Evolutionary conservation across 2,797 vertebrate genomes (phyloP).

Genomic region (Sylvia borin): DNA sequence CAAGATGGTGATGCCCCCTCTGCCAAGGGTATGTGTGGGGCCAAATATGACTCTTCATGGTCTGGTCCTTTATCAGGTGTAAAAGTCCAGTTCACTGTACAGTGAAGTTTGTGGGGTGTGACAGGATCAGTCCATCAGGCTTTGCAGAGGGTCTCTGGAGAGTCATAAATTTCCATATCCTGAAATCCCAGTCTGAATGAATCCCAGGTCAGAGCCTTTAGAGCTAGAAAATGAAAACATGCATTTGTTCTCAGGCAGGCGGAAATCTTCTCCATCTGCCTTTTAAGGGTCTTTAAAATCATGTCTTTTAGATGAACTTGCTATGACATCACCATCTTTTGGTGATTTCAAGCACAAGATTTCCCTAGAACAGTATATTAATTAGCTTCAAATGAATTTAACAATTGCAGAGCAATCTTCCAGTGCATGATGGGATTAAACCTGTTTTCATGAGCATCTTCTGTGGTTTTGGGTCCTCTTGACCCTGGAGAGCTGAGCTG

Average conservation of each 20-base stretch:
- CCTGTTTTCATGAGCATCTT: neutral
- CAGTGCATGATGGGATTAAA: neutral
- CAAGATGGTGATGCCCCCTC: neutral
- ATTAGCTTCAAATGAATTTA: neutral
- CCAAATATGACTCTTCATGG: neutral
- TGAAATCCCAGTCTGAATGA: neutral
- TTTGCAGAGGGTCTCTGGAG: neutral
- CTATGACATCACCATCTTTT: neutral
- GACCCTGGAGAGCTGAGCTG: neutral
- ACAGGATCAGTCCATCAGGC: neutral
- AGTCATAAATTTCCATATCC: neutral
- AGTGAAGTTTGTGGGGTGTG: neutral
- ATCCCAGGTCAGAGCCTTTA: neutral
- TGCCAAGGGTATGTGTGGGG: neutral
- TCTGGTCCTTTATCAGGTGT: neutral
- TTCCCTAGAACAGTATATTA: neutral
- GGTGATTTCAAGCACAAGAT: neutral
- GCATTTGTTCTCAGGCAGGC: neutral
- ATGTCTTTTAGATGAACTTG: neutral
- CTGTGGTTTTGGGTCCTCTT: neutral
- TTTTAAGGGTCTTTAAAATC: neutral
- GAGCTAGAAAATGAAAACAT: neutral
- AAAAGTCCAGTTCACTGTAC: neutral
- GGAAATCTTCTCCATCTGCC: neutral
- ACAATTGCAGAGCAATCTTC: neutral